These are phyloP conservation scores for Schizotus pectinicornis DNA, from an alignment of 2,888 invertebrate species.

Conservation along the genomic window DNA sequence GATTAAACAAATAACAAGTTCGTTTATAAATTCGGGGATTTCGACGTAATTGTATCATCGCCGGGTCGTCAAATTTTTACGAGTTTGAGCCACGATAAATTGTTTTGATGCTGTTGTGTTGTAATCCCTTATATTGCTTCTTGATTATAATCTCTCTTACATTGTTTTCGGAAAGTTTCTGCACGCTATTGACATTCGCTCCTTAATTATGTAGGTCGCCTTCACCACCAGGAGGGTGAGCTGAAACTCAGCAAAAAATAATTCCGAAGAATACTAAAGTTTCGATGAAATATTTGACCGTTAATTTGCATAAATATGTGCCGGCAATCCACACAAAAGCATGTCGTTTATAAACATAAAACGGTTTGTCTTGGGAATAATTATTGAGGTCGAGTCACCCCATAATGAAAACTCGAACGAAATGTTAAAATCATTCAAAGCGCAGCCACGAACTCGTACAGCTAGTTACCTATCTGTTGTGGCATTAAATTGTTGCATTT, in stretches of 20 bases:
- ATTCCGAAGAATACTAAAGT: constrained; percentile 1
- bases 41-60: constrained; percentile 2
- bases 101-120: constrained; percentile 20
- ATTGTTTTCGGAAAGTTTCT: constrained; percentile 29
- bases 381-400: not conserved
- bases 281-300: constrained; percentile 17
- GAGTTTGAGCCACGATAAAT: constrained; percentile 24
- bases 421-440: not conserved
- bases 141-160: constrained; percentile 27
- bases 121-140: constrained; percentile 26
- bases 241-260: constrained; percentile 11
- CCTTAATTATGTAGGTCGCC: constrained; percentile 24
- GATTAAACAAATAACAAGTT: not conserved
- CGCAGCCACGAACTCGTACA: not conserved
- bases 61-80: constrained; percentile 7
- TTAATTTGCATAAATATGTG: constrained; percentile 22
- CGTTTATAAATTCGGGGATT: not conserved
- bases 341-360: constrained; percentile 9
- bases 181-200: constrained; percentile 24
- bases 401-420: too few species aligned
- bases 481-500: too few species aligned
- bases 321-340: constrained; percentile 16
- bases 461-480: not conserved
- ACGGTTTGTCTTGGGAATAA: not conserved
- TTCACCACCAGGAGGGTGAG: constrained; percentile 7